These are phyloP conservation scores for Liolophura sinensis DNA, from an alignment of 1,140 invertebrate species.

Conservation along the genomic window DNA sequence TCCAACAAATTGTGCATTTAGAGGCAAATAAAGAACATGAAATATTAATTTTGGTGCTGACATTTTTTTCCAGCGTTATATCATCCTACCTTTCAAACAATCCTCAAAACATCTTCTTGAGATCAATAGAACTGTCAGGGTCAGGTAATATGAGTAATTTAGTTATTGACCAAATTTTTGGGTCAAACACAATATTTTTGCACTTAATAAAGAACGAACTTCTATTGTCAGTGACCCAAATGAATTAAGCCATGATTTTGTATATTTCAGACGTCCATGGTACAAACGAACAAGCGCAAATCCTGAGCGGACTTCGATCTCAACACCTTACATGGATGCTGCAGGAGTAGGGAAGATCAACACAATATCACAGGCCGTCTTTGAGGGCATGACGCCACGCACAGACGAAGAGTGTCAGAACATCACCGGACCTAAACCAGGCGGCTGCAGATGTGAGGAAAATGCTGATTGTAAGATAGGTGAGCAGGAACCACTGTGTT, in stretches of 20 bases:
- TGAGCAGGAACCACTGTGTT: constrained; percentile 28
- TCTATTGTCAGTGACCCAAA: too few relatives aligned
- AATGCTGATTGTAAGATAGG: constrained; percentile 56
- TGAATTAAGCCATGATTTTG: background rate
- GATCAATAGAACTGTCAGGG: too few relatives aligned
- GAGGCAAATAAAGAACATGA: too few relatives aligned
- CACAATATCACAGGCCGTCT: constrained; percentile 60
- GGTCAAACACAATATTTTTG: too few relatives aligned
- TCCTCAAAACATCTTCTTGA: too few relatives aligned
- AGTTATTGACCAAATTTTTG: too few relatives aligned
- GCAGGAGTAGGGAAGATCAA: constrained; percentile 61
- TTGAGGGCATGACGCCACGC: constrained; percentile 59
- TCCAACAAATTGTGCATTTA: too few relatives aligned
- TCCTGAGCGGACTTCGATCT: constrained; percentile 59
- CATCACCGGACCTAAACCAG: constrained; percentile 43
- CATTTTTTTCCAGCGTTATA: too few relatives aligned
- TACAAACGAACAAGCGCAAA: constrained; percentile 54
- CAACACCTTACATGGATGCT: constrained; percentile 60
- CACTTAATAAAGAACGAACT: too few relatives aligned
- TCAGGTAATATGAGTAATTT: too few relatives aligned
- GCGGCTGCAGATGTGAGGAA: constrained; percentile 56
- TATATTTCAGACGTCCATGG: constrained; percentile 53
- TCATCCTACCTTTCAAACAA: too few relatives aligned
- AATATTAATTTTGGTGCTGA: too few relatives aligned
- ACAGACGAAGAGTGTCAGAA: constrained; percentile 48